Evolutionary conservation across 2,797 vertebrate species (phyloP), one percentile per base, ranked within the genome.

Genomic region (Aphelocoma californica): DNA sequence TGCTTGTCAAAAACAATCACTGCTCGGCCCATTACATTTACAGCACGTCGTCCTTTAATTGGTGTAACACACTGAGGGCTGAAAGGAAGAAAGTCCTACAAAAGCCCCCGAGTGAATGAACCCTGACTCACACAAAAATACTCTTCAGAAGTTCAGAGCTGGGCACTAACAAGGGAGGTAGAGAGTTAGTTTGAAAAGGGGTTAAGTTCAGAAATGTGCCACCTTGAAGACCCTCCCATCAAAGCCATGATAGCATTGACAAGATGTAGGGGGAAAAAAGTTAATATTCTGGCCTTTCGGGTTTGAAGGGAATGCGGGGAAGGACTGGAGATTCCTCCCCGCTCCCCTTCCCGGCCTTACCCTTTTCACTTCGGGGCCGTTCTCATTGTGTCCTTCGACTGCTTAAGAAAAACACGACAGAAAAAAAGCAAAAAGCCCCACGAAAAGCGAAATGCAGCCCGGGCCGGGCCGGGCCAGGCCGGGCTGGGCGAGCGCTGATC

Each of bases 1-100:
- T 99, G 99, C 99, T 98, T 99, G 99, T 99, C 99, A 99, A 98
- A 99, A 99, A 99, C 99, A 99, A 99, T 99, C 99, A 99, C 98
- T 98, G 98, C 98, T 98, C 98, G 98, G 98, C 98, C 99, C 99
- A 99, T 99, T 99, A 99, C 98, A 99, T 99, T 99, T 99, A 98
- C 99, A 99, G 99, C 99, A 99, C 98, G 98, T 99, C 98, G 98
- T 97, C 98, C 99, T 99, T 99, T 99, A 99, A 99, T 98, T 99
- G 99, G 99, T 98, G 98, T 98, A 99, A 99, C 98, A 98, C 98
- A 98, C 98, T 98, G 98, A 98, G 97, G 98, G 97, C 98, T 98
- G 98, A 98, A 98, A 98, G 98, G 98, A 98, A 98, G 97, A 98
- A 97, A 98, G 98, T 98, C 98, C 98, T 97, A 97, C 97, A 98